Percentiles rank a stretch among this genome's conserved stretches.
Conservation (phyloP, 1,140 invertebrate genomes). For the Nasonia giraulti region DNA sequence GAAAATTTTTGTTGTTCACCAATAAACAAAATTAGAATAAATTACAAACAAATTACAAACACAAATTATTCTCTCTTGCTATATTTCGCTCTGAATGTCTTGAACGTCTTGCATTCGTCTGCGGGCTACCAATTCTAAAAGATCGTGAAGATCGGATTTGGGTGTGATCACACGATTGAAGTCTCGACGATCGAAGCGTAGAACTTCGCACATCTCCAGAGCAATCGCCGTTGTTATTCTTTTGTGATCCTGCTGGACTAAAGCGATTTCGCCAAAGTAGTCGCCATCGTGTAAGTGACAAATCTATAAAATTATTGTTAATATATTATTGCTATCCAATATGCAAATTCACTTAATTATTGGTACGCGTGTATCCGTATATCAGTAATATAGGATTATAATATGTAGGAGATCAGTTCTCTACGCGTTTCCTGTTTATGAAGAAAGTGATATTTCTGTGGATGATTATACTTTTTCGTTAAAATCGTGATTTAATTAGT, state of each 20-base stretch:
- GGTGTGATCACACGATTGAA: constrained; percentile 58
- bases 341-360: too few relatives aligned
- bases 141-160: constrained; percentile 53
- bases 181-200: constrained; percentile 61
- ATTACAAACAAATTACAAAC: too few relatives aligned
- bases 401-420: too few relatives aligned
- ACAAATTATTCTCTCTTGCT: background rate
- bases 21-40: too few relatives aligned
- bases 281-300: constrained; percentile 73
- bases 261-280: constrained; percentile 71
- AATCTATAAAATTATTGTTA: constrained; percentile 61
- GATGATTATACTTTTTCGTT: too few relatives aligned
- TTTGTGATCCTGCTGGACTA: constrained; percentile 58
- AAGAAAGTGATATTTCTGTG: too few relatives aligned
- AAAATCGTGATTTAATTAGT: too few relatives aligned
- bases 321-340: too few relatives aligned
- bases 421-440: too few relatives aligned
- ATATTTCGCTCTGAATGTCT: constrained; percentile 24
- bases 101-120: constrained; percentile 13
- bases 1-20: too few relatives aligned
- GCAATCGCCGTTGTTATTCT: constrained; percentile 62
- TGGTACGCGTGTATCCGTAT: too few relatives aligned
- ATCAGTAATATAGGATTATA: too few relatives aligned
- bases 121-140: constrained; percentile 48
- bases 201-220: constrained; percentile 63